Conservation (phyloP, 2,113 vertebrate genomes). For the Lota lota region DNA sequence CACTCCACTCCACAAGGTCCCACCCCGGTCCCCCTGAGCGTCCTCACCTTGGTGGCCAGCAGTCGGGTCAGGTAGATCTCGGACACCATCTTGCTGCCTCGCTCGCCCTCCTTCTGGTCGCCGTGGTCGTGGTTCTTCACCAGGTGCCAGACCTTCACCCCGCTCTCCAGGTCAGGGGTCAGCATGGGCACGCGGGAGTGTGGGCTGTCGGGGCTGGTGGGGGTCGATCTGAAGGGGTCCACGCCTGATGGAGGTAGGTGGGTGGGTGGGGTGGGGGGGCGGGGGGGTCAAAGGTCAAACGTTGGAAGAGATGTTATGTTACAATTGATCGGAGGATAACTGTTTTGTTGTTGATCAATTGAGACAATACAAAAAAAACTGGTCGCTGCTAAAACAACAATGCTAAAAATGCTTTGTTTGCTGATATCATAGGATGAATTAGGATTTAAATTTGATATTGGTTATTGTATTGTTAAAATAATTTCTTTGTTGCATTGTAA, state of each 20-base stretch:
- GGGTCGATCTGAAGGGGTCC: slow-evolving; percentile 89
- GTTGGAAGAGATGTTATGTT: no score
- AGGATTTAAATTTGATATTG: no score
- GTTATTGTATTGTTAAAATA: no score
- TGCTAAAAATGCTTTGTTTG: no score
- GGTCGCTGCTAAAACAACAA: no score
- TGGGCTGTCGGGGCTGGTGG: slow-evolving; percentile 90
- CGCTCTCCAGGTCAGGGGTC: slow-evolving; percentile 91
- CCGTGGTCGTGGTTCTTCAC: slow-evolving; percentile 95
- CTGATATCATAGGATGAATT: no score
- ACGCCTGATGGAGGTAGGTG: background rate
- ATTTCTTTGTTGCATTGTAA: no score
- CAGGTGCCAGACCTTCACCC: slow-evolving; percentile 92
- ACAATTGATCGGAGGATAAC: background rate
- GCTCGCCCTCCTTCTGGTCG: slow-evolving; percentile 93
- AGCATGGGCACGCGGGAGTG: slow-evolving; percentile 93
- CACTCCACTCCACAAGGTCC: background rate
- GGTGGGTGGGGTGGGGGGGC: background rate
- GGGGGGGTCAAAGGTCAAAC: background rate
- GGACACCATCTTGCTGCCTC: slow-evolving; percentile 95
- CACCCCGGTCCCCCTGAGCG: no score
- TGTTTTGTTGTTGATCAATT: background rate
- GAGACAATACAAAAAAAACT: no score
- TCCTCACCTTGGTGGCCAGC: slow-evolving; percentile 87
- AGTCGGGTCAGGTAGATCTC: slow-evolving; percentile 95